phyloP scores from a whole-genome alignment of 2,113 vertebrate species.

The Channa argus region DNA sequence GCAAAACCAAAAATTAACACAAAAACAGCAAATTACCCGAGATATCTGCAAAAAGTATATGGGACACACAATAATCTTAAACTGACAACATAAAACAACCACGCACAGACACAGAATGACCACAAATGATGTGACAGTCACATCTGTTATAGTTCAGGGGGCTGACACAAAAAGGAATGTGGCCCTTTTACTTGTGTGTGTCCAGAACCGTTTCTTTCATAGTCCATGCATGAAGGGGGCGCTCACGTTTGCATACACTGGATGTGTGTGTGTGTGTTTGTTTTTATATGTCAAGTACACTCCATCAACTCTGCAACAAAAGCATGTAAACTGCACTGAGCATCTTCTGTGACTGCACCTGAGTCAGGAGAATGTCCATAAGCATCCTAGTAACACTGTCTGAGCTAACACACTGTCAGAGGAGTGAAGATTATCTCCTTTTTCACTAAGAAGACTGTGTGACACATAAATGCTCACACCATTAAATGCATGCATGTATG shows the following conservation, averaged over 20 bases:
- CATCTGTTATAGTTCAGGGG: no score
- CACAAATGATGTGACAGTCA: no score
- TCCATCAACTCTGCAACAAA: neutral
- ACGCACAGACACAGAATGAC: no score
- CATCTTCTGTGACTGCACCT: constrained; percentile 3
- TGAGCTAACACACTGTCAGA: neutral
- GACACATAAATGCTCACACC: constrained; percentile 14
- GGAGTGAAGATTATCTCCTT: neutral
- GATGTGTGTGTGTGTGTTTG: neutral
- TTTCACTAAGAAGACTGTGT: neutral
- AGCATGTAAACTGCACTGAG: neutral
- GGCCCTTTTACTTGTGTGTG: neutral
- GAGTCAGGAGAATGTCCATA: constrained; percentile 15
- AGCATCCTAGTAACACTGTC: neutral
- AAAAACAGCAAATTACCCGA: no score
- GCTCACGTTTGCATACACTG: no score
- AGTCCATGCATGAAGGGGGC: no score
- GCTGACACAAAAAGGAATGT: no score
- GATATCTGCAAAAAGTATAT: no score
- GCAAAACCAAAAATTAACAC: no score
- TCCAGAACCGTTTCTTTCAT: neutral
- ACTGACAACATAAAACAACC: no score
- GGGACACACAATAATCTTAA: no score
- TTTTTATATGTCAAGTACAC: neutral
- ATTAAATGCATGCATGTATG: constrained; percentile 3